Evolutionary conservation across 2,113 vertebrate species (phyloP), one percentile per base, ranked within the genome.

Genomic region (Pterocles orientalis): DNA sequence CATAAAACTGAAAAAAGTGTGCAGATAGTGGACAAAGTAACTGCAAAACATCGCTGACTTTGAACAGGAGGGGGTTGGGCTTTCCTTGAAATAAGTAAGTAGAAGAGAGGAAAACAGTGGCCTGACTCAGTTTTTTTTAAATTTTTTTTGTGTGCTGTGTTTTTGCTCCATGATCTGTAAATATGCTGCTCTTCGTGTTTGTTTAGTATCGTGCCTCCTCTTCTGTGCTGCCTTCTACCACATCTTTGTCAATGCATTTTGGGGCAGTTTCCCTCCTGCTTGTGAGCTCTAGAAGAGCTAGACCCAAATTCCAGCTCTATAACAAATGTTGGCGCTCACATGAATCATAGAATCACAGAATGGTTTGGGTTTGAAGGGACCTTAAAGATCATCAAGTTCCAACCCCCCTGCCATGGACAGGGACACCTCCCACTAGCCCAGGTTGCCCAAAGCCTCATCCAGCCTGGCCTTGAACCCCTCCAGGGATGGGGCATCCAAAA

Each of bases 161-260:
- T 45, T 65, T 77, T 61, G 10, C 16, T 11, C 77, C 3, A 3
- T 20, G n/a, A 16, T 47, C 26, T 79, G 23, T 60, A 68, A 50
- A 51, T 10, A 23, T 6, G 6, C 33, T 60, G 29, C 4, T 60
- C 17, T 31, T 14, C 24, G 9, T 15, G 10, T 45, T 79, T 75
- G 23, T 28, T n/a, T 62, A 62, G 7, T 39, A 0, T 20, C 3
- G 2, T 61, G 17, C 24, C 2, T 23, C 2, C 14, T 43, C 26
- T 68, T 78, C 45, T 3, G 26, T 16, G 4, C 17, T 77, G 15
- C 56, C 87, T 66, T 73, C 33, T 50, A 58, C 33, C 3, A 60
- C 33, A 13, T 43, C 29, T 80, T 73, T 47, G 36, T n/a, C 6
- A 3, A 9, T 56, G 36, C 6, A 6, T 58, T 78, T 82, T 82